Conservation (phyloP, 2,113 vertebrate species). For the Sakesphorus luctuosus region DNA sequence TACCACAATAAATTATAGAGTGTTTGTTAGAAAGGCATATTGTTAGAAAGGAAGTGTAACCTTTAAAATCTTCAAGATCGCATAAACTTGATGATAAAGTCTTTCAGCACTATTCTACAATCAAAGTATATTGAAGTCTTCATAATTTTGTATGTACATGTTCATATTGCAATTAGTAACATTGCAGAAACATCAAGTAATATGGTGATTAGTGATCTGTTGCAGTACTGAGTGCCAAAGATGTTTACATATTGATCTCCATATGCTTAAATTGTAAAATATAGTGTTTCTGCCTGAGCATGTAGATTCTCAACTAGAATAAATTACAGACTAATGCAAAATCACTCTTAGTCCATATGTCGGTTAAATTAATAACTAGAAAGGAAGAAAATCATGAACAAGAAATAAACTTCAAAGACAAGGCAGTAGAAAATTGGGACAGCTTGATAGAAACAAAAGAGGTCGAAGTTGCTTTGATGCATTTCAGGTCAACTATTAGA, state of each 20-base stretch:
- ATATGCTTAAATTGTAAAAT: not conserved
- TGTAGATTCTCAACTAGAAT: conserved; percentile 20
- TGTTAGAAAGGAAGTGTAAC: not conserved
- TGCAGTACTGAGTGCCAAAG: not conserved
- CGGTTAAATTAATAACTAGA: conserved; percentile 44
- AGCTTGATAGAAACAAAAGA: conserved; percentile 6
- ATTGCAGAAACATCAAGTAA: not conserved
- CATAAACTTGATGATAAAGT: not conserved
- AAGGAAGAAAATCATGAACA: not conserved
- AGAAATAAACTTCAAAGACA: conserved; percentile 31
- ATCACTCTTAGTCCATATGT: conserved; percentile 22
- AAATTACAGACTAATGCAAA: not conserved
- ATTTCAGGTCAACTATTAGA: conserved; percentile 46
- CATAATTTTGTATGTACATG: not conserved
- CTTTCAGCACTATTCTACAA: not conserved
- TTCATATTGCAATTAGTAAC: not conserved
- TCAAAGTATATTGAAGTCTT: not conserved
- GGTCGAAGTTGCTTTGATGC: not conserved
- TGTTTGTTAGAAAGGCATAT: not conserved
- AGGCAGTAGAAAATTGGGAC: conserved; percentile 7
- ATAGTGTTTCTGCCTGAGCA: not conserved
- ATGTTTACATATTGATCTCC: not conserved
- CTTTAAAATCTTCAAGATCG: not conserved
- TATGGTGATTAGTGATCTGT: not conserved
- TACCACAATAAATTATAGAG: not conserved